Base-by-base conservation (phyloP, 2,113 vertebrate genomes). In the Laticauda laticaudata region DNA sequence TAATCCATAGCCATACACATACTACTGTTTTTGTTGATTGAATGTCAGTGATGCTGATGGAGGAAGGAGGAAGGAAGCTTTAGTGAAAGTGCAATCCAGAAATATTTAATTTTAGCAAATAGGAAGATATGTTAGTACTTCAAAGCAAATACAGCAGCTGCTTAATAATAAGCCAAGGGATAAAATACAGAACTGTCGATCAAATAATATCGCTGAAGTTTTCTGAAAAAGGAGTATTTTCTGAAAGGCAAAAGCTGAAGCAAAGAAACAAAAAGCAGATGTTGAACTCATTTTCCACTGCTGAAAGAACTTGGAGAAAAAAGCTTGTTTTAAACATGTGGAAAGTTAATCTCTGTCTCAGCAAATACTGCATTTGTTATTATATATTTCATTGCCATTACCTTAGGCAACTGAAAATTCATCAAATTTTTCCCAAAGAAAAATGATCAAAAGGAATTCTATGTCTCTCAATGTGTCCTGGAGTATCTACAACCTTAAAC, bases 71-170 rank as follows among this genome's bases (percentile, higher is more conserved):
- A n/a, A n/a, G n/a, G n/a, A n/a, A n/a, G 56, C 56, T 93, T 93
- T 93, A 94, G 95, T 90, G 92, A 39, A 86, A 88, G 96, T 94
- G 91, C 92, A 93, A 93, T 48, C 89, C 94, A 94, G 89, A 95
- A 94, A 92, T 94, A 94, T 55, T 93, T 95, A 0, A 96, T 94
- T 93, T 91, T 93, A 87, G 90, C 75, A 88, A 88, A 94, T 57
- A 94, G 90, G 87, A 96, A 96, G 94, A 92, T 0, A 86, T 56
- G 39, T 69, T 69, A 69, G 48, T 14, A 29, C 26, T 94, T 95
- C 0, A 93, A 96, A 95, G 88, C 95, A 89, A 93, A 69, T 81
- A 94, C 81, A 86, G 61, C 93, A 85, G 90, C 64, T 96, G 87
- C 90, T 94, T 90, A 92, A 93, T 92, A 95, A 94, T 88, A 90